These are phyloP conservation scores for Amphimedon queenslandica DNA, from an alignment of 37 sponge, comb jelly and placozoan genomes.

Conservation along the genomic window DNA sequence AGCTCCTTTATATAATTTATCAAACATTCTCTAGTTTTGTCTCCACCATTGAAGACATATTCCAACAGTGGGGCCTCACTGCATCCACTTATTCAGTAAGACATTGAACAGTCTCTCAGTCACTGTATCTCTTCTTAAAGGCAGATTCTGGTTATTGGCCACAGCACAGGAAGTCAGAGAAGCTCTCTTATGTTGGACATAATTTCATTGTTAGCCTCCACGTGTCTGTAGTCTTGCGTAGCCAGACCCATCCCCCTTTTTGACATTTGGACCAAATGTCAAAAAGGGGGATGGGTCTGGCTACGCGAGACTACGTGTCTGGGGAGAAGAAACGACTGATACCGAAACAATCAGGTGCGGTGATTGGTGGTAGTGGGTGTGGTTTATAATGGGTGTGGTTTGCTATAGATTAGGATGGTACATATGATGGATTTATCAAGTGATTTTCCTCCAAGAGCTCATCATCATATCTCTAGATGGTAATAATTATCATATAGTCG, in stretches of 20 bases:
- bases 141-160: no score
- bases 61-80: conserved; percentile 74
- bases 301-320: no score
- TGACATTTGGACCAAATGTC: no score
- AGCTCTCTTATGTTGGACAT: conserved; percentile 40
- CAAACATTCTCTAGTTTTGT: conserved; percentile 42
- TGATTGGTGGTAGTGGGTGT: neutral
- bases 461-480: conserved; percentile 81
- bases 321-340: conserved; percentile 1
- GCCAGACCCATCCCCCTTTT: no score
- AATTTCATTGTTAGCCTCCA: conserved; percentile 45
- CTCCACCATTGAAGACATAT: conserved; percentile 57
- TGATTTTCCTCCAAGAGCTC: conserved; percentile 73
- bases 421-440: conserved; percentile 56
- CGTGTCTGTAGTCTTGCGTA: no score
- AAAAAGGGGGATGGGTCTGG: no score
- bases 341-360: neutral
- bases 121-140: neutral
- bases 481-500: no score
- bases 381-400: neutral
- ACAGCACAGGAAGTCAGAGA: conserved; percentile 74
- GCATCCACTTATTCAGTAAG: conserved; percentile 11
- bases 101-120: neutral
- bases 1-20: neutral
- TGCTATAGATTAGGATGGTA: conserved; percentile 15